Percentiles rank a stretch among this genome's conserved stretches.
Conservation (phyloP, 2,797 vertebrate genomes). For the Hybognathus amarus region DNA sequence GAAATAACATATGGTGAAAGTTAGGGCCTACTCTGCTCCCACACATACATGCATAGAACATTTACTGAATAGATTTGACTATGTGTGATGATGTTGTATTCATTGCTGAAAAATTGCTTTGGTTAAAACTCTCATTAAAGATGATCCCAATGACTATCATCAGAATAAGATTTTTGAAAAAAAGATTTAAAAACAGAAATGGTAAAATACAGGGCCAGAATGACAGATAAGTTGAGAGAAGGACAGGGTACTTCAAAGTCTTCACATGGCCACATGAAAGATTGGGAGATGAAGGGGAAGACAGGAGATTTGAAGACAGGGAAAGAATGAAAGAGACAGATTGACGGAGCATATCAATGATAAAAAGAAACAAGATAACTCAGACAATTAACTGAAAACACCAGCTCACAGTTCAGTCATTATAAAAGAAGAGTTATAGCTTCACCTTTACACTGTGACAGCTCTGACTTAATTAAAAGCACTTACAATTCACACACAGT, state of each 20-base stretch:
- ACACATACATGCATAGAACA: too few species aligned
- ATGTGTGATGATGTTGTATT: neutral
- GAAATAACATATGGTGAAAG: slow-evolving; percentile 5
- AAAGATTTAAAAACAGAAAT: slow-evolving; percentile 4
- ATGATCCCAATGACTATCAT: neutral
- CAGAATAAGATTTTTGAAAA: neutral
- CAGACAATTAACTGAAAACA: slow-evolving; percentile 49
- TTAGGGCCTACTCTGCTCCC: neutral
- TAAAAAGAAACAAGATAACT: slow-evolving; percentile 25
- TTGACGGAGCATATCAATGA: slow-evolving; percentile 4
- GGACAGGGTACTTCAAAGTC: neutral
- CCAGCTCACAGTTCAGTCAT: slow-evolving; percentile 38
- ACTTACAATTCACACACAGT: slow-evolving; percentile 12
- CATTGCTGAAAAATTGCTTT: neutral
- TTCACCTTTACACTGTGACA: slow-evolving; percentile 44
- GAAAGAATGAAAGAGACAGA: slow-evolving; percentile 15
- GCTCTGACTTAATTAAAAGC: slow-evolving; percentile 34
- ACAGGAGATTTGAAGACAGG: neutral
- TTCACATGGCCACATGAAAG: neutral
- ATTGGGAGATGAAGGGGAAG: neutral
- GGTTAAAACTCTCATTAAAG: neutral
- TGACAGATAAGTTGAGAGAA: neutral
- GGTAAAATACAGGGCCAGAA: neutral
- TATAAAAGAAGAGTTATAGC: slow-evolving; percentile 36
- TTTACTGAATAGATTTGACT: neutral